Evolutionary conservation across 1,140 invertebrate genomes (phyloP), one percentile per base, ranked within the genome.

Genomic region (Ceratina calcarata): DNA sequence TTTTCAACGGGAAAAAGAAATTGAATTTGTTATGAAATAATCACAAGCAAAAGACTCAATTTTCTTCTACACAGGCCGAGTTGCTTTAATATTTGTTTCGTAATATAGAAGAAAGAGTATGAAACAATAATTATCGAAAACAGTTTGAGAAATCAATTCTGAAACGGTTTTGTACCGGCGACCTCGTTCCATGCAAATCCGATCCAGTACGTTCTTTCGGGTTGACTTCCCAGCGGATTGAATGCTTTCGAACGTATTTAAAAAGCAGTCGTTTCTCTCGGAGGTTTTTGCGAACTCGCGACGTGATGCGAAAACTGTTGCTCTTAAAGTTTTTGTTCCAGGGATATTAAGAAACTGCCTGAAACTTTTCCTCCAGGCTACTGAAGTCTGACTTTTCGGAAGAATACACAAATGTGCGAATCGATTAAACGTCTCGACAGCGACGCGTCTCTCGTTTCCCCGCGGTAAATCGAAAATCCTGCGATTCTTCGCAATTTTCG

Each of bases 191-290:
- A 10, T 37, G 8, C 1, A 73, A 53, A 27, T 66, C 62, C 15
- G 18, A 45, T 2, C 16, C 55, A 45, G 37, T 10, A 16, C 45
- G 55, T 57, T 57, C 55, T 57, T 57, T 57, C 55, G 16, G 55
- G 1, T 13, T 57, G n/a, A 45, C 45, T 1, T 73, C 8, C 3
- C 7, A n/a, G 6, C 13, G n/a, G 3, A 12, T 32, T 37, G n/a
- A 74, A 55, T 61, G 24, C 6, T 65, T 65, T n/a, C 49, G 15
- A 58, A n/a, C 6, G 53, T 65, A 58, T 67, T 76, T 76, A 76
- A 37, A 67, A 67, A 76, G 27, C 57, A 45, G 10, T 16, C 12
- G 24, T 37, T 74, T 53, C 37, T 8, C 27, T 15, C 16, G 4
- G 32, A 66, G 53, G 58, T 76, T 58, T 16, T 12, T 4, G 64